Base-by-base conservation (phyloP, 2,113 vertebrate genomes). In the Chaenocephalus aceratus region DNA sequence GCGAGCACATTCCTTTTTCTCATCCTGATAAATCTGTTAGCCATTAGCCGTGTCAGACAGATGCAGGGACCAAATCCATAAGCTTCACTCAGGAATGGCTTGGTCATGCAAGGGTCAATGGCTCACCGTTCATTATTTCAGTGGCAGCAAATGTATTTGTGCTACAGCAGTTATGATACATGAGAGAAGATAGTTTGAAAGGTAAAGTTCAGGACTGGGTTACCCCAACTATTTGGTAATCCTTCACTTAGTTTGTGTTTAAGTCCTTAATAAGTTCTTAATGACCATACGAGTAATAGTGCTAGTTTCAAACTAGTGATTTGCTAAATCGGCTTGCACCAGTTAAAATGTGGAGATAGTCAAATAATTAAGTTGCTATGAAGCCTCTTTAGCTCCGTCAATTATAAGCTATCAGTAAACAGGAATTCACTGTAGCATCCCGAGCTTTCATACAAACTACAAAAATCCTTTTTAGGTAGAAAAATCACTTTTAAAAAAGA, bases 21-120 rank as follows among this genome's bases (percentile, higher is more conserved):
- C 83, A 75, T 91, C 79, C 77, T 46, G 67, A 77, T 83, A 76
- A 86, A 89, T 91, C 88, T 92, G 93, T 86, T 91, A 64, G 81
- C 79, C 68, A 91, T 94, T 93, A 94, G 36, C 58, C 41, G 10
- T 92, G 88, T 88, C 84, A 79, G 61, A 67, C 76, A 83, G 72
- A 78, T 75, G 83, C 64, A 79, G 12, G 34, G 73, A 87, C 67
- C 54, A 63, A 82, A 93, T 89, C 85, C 70, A 85, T 87, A 83
- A 45, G 80, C 85, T 85, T 89, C 61, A 80, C 82, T 86, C 72
- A 86, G 87, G 85, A 92, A 89, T 78, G 85, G 58, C 54, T 63
- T 83, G 88, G 86, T 90, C 88, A 88, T 46, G 72, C 45, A 71
- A 21, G 68, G 88, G 91, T 92, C 88, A 89, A 14, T 67, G 56